Base-by-base conservation (phyloP, 2,113 vertebrate species). In the Eulemur macaco region DNA sequence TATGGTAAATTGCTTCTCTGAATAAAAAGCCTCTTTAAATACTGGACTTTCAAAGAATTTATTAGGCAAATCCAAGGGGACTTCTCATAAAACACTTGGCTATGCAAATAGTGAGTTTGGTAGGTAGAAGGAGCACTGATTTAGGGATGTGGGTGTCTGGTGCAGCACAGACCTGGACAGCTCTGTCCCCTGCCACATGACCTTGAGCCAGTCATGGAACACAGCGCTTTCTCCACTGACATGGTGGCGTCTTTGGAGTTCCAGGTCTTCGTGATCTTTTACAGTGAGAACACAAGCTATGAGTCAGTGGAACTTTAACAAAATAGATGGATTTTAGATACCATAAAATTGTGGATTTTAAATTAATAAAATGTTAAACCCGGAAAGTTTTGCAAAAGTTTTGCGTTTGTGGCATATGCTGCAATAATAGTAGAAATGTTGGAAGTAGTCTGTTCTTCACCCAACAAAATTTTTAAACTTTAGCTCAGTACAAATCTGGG, bases 11-110 rank as follows among this genome's bases (percentile, higher is more conserved):
- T 98, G 98, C 98, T 98, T 98, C 98, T 98, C 98, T 98, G 98
- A 99, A 99, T 99, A 99, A 99, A 98, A 98, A 99, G 99, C 98
- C 98, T 98, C 98, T 98, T 99, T 99, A 96, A 98, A 94, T 97
- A 98, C 96, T 94, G 95, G 97, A 98, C 98, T 99, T 99, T 98
- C 98, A 98, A 98, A 98, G 98, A 97, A 97, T 97, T 98, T 98
- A 96, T 98, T 95, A 89, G 94, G 97, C 96, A 95, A 97, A 98
- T 98, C 97, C 98, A 97, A 99, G 98, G 98, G 97, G 98, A 99
- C 98, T 97, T 96, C 98, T 97, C 98, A 96, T 98, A 97, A 98
- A 98, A 98, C 98, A 98, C 98, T 98, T 97, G 96, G 98, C 98
- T 99, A 98, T 98, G 98, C 98, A 98, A 99, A 60, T 97, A 96